Conservation (phyloP, 2,113 vertebrate genomes). For the Urocolius indicus region DNA sequence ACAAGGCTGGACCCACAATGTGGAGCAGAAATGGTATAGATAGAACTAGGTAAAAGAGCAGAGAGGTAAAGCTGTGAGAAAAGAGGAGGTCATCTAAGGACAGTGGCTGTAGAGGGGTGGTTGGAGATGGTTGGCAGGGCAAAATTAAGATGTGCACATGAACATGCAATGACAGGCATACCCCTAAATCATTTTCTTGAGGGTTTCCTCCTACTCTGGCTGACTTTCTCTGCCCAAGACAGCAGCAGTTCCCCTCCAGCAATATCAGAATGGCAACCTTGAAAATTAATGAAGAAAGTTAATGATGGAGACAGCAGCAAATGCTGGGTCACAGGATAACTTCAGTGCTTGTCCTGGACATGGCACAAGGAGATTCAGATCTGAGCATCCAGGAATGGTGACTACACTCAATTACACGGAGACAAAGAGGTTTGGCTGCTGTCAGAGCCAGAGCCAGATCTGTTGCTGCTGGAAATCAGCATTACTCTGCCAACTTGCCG, state of each 20-base stretch:
- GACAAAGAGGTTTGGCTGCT: neutral
- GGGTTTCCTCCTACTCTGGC: neutral
- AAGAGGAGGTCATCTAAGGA: neutral
- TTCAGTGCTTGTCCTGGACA: neutral
- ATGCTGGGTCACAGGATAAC: neutral
- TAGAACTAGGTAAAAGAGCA: neutral
- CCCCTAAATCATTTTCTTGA: neutral
- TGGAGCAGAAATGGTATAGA: neutral
- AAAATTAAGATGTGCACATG: neutral
- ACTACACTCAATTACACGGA: neutral
- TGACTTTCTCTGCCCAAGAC: neutral
- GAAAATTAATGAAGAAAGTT: neutral
- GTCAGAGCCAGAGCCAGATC: neutral
- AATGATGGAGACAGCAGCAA: neutral
- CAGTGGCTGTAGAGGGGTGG: neutral
- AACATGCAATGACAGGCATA: neutral
- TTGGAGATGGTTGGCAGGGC: neutral
- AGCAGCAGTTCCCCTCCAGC: neutral
- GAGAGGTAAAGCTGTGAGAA: neutral
- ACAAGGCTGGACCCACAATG: neutral
- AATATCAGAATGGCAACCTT: fast-evolving
- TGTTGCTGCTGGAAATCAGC: neutral
- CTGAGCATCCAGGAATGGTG: neutral
- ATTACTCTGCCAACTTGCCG: neutral
- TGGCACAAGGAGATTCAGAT: neutral